Base-by-base conservation (phyloP, 2,113 vertebrate genomes). In the Quiscalus mexicanus region DNA sequence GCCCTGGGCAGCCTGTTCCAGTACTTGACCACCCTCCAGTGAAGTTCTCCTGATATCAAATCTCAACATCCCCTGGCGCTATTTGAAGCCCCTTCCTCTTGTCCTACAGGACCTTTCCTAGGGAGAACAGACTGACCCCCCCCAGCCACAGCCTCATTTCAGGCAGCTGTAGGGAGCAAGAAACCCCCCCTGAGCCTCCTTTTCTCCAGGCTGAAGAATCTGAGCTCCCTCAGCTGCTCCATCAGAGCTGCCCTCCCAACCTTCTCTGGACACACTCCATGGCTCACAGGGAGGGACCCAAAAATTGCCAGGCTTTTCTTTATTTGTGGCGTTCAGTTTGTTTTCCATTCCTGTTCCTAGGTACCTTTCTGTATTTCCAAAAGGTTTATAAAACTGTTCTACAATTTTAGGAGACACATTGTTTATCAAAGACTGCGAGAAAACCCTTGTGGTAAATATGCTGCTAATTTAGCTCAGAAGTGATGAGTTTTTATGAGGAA, bases 61-160 rank as follows among this genome's bases (percentile, higher is more conserved):
- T 24, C 37, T 9, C 44, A 58, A 50, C 6, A 31, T 58, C 14
- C 22, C n/a, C 35, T 50, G 42, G 12, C 0, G 0, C 35, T 31
- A 6, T 21, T 27, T 27, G 21, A 42, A 35, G 17, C 21, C 31
- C 20, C 9, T 35, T 49, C 21, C 21, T 49, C 50, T 56, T 56
- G 25, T 49, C 11, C 30, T 12, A 6, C 4, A 1, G 0, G 37
- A 37, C 21, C 37, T 27, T 73, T 33, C 6, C 22, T 6, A 19
- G 8, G 8, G 27, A 58, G 11, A 35, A 58, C 9, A 42, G 14
- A 5, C 35, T 15, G 42, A 56, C 3, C 20, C 7, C 21, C 30
- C 7, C 17, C 22, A 35, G 35, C 21, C 49, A 8, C 21, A 56
- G 3, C 16, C 25, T 35, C 49, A 28, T 41, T 25, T 35, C 58